Evolutionary conservation across 2,797 vertebrate genomes (phyloP), one percentile per base, ranked within the genome.

Genomic region (Oreochromis grahami): DNA sequence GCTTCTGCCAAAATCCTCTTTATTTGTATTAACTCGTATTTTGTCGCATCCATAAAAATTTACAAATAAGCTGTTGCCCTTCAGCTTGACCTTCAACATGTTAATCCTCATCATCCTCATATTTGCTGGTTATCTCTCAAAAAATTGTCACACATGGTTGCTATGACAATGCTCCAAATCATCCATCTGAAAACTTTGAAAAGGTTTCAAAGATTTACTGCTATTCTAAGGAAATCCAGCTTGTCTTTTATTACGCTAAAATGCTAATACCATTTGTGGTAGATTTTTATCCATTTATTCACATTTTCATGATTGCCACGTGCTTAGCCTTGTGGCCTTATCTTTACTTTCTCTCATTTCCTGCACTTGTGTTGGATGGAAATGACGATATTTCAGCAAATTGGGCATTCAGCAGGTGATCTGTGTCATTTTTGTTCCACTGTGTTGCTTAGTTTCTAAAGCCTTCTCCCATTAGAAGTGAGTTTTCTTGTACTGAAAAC

Each of bases 331-430:
- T 17, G 15, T 80, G 19, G n/a, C 15, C 32, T 87, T n/a, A 12
- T 76, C 24, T 52, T 82, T 74, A n/a, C 79, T 24, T 58, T 5
- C 13, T 72, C 15, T 81, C 14, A 43, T 87, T 86, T 79, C 6
- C 70, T 78, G n/a, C 48, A 19, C 17, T 36, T 68, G 65, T 78
- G 70, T 79, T 60, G 7, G 17, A 34, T 65, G n/a, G 21, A 86
- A 80, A 83, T 88, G 26, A 79, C 14, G 58, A 38, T 81, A 80
- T 86, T 87, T 93, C 89, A 52, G 50, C 34, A 90, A 93, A 91
- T 58, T 86, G 74, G 26, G 17, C 63, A 68, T 85, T 86, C 36
- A 70, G 36, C 26, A 36, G 60, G 13, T 60, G n/a, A 81, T 88
- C 87, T 43, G 43, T 36, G 82, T 87, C n/a, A n/a, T 83, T 84